Conservation (phyloP, 2,797 vertebrate genomes). For the Liparis tanakae region DNA sequence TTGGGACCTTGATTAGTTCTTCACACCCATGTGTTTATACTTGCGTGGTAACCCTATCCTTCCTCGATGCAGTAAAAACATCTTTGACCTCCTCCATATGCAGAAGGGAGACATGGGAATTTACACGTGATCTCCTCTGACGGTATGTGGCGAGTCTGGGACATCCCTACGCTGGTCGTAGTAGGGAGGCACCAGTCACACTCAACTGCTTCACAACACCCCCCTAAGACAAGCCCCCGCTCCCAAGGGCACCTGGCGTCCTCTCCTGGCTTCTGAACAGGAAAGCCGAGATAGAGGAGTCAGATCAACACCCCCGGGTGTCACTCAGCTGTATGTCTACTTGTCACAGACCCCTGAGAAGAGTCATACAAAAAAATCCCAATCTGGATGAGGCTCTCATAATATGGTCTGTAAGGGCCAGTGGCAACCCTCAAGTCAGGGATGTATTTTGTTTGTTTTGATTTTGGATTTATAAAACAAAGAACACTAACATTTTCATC, state of each 20-base stretch:
- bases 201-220: background rate
- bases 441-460: background rate
- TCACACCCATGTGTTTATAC: slow-evolving; percentile 51
- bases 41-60: slow-evolving; percentile 46
- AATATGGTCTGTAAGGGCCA: background rate
- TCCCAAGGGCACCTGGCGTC: slow-evolving; percentile 65
- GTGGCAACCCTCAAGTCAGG: background rate
- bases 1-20: slow-evolving; percentile 24
- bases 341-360: slow-evolving; percentile 25
- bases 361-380: slow-evolving; percentile 10
- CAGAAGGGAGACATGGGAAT: slow-evolving; percentile 37
- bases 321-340: slow-evolving; percentile 14
- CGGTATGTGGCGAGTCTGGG: slow-evolving; percentile 63
- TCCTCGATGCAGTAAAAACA: slow-evolving; percentile 28
- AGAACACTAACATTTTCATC: background rate
- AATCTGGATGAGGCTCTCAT: slow-evolving; percentile 14
- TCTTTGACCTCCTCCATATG: slow-evolving; percentile 31
- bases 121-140: slow-evolving; percentile 47
- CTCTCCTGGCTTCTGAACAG: slow-evolving; percentile 54
- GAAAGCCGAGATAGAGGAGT: slow-evolving; percentile 53
- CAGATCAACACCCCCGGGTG: slow-evolving; percentile 65
- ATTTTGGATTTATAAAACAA: slow-evolving; percentile 6
- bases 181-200: slow-evolving; percentile 49
- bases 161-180: slow-evolving; percentile 61
- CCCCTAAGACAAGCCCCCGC: slow-evolving; percentile 48